Base-by-base conservation (phyloP, 92 coral and sea anemone genomes). In the Anthopleura xanthogrammica region DNA sequence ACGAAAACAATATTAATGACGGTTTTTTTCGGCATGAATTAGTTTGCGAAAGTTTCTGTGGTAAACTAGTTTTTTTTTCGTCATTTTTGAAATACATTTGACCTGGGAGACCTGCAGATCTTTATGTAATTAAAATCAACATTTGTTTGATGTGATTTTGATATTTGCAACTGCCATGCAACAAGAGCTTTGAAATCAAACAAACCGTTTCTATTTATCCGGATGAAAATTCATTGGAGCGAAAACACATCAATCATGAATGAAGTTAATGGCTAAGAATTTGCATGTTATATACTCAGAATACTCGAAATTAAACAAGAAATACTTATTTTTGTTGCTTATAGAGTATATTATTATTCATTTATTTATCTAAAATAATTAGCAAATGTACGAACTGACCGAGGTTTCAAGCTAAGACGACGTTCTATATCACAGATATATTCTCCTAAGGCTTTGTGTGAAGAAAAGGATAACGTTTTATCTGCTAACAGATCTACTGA, bases 51-150 rank as follows among this genome's bases (percentile, higher is more conserved):
- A 0, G 58, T 54, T 8, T 54, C 17, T 14, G 58, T 11, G 0
- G 11, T 54, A 12, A 12, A 54, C 16, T 54, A 14, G 50, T 43
- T 54, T 54, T 13, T 2, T 54, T 13, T 10, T n/a, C n/a, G n/a
- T 29, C 36, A 29, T 0, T 54, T 54, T 54, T 12, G 3, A 54
- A 54, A 11, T 54, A 54, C 58, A 14, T 12, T 6, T 54, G 58
- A 14, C 16, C 14, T 12, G 58, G 11, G 11, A 13, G 2, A 1
- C 0, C 10, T 54, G 11, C 12, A 2, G 58, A 11, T 54, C 2
- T 54, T 12, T 62, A 20, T 78, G 87, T 91, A 91, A 89, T 94
- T 7, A 84, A 87, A n/a, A 23, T 29, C 2, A 36, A 29, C 41
- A 36, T 13, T 23, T 68, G 74, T 68, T 68, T 62, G 70, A 62